These are phyloP conservation scores for Fragariocoptes setiger DNA, from an alignment of 1,140 invertebrate genomes.

Conservation along the genomic window DNA sequence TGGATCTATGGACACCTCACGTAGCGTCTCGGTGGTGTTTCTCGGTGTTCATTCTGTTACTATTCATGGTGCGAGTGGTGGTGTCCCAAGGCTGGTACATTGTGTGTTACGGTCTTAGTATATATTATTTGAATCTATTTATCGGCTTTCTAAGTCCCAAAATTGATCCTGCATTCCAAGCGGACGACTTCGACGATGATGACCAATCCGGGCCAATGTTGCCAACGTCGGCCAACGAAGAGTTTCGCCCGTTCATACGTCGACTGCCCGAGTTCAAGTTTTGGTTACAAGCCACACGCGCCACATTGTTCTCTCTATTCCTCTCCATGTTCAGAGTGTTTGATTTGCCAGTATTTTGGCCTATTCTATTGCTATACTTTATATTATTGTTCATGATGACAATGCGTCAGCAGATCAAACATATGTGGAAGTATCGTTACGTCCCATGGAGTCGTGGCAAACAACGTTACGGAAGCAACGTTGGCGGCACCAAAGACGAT, in stretches of 20 bases:
- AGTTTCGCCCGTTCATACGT: slow-evolving; percentile 91
- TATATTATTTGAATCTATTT: slow-evolving; percentile 95
- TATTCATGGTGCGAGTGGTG: slow-evolving; percentile 16
- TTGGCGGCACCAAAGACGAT: no score
- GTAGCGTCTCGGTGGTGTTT: slow-evolving; percentile 21
- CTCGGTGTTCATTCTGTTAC: slow-evolving; percentile 17
- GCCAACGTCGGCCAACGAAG: slow-evolving; percentile 73
- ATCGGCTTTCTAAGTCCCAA: slow-evolving; percentile 97
- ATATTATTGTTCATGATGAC: slow-evolving; percentile 89
- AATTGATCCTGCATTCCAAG: slow-evolving; percentile 87
- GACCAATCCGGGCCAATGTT: slow-evolving; percentile 64
- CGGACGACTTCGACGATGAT: no score
- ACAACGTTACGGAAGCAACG: slow-evolving; percentile 53
- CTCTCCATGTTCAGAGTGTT: slow-evolving; percentile 93
- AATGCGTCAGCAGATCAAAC: slow-evolving; percentile 96
- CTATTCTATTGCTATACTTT: slow-evolving; percentile 97
- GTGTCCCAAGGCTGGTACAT: slow-evolving; percentile 99
- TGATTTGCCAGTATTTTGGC: slow-evolving; percentile 99
- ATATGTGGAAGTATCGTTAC: slow-evolving; percentile 98
- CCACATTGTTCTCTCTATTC: slow-evolving; percentile 55
- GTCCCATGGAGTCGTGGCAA: slow-evolving; percentile 93
- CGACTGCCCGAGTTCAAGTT: slow-evolving; percentile 97
- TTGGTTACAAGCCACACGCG: slow-evolving; percentile 91
- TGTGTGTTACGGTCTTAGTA: slow-evolving; percentile 86
- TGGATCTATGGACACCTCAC: slow-evolving; percentile 25